Percentiles rank a stretch among this genome's conserved stretches.
Evolutionary conservation across 2,797 vertebrate species (phyloP).

Genomic region (Chrysocyon brachyurus): DNA sequence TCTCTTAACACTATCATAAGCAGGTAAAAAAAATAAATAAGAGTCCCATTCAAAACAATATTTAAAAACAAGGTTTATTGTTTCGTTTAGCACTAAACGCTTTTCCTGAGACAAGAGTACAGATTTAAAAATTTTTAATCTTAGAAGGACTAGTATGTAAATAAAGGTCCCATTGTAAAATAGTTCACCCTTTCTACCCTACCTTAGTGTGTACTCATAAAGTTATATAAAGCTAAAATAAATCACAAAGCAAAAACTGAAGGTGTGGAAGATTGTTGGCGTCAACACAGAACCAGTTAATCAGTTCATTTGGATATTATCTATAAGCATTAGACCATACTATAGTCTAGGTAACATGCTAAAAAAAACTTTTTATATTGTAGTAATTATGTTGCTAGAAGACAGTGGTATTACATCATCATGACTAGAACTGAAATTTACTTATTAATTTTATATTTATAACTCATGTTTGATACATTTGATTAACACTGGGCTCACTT

Average conservation of each 20-base stretch:
- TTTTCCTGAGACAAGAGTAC: constrained; percentile 17
- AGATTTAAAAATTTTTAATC: not conserved
- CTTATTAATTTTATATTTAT: constrained; percentile 32
- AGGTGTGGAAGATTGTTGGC: constrained; percentile 22
- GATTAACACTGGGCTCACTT: constrained; percentile 19
- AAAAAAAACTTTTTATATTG: constrained; percentile 50
- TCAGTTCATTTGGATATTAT: constrained; percentile 12
- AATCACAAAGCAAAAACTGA: constrained; percentile 21
- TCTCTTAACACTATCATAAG: constrained; percentile 14
- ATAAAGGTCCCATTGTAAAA: not conserved
- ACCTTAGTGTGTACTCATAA: not conserved
- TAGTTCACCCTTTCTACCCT: not conserved
- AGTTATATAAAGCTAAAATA: constrained; percentile 48
- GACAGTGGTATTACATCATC: constrained; percentile 13
- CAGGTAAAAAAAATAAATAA: not conserved
- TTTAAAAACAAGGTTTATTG: not conserved
- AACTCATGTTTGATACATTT: not conserved
- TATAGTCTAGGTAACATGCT: not conserved
- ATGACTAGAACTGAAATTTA: constrained; percentile 35
- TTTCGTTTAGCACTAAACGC: constrained; percentile 36
- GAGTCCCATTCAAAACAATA: not conserved
- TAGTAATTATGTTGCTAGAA: constrained; percentile 7
- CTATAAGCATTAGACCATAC: not conserved
- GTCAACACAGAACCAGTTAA: constrained; percentile 8
- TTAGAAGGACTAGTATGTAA: constrained; percentile 34